These are phyloP conservation scores for Neodontobutis hainanensis DNA, from an alignment of 2,113 vertebrate genomes.

Conservation along the genomic window DNA sequence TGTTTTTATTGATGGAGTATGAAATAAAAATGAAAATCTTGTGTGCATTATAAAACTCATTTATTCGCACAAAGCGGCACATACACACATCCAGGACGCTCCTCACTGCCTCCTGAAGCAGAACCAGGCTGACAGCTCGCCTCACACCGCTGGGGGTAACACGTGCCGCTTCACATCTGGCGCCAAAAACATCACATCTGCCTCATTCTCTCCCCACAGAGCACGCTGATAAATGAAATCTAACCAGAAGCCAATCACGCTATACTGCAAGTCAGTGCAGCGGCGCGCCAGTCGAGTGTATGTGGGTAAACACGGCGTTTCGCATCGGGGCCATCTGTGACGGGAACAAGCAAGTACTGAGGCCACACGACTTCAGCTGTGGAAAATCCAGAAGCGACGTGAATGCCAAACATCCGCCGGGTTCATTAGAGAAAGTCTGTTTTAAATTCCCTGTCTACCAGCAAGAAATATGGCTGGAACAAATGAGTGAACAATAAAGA, in stretches of 20 bases:
- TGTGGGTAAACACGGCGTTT: constrained; percentile 50
- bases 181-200: constrained; percentile 67
- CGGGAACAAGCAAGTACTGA: neutral
- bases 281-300: constrained; percentile 7
- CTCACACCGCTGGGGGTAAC: constrained; percentile 48
- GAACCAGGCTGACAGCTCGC: constrained; percentile 63
- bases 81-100: constrained; percentile 18
- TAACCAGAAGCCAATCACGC: constrained; percentile 42
- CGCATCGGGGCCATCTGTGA: constrained; percentile 35
- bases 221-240: constrained; percentile 53
- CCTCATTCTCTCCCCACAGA: constrained; percentile 42
- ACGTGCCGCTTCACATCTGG: constrained; percentile 68
- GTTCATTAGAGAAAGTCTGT: constrained; percentile 29
- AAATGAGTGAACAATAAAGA: constrained; percentile 24
- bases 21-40: no score
- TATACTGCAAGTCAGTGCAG: neutral
- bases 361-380: neutral
- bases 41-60: neutral
- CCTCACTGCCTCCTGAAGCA: constrained; percentile 48
- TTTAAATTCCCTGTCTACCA: neutral
- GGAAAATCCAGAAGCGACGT: constrained; percentile 6
- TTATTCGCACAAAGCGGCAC: constrained; percentile 15
- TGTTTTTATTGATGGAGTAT: no score
- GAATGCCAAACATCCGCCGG: constrained; percentile 20
- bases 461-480: neutral